Evolutionary conservation across 1,140 invertebrate species (phyloP).

Genomic region (Lithobius niger): DNA sequence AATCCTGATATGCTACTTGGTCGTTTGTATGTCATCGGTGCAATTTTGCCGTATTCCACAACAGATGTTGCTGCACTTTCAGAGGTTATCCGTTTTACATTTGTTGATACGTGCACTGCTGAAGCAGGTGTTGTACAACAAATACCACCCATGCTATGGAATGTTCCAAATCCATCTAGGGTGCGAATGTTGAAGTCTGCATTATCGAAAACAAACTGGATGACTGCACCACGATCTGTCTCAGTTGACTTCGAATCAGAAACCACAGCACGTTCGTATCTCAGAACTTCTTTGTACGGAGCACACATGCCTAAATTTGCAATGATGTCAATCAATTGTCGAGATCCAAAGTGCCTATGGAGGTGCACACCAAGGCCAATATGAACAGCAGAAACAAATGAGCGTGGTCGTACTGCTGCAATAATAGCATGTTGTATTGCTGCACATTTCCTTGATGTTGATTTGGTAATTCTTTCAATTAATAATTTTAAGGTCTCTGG

Average conservation of each 20-base stretch:
- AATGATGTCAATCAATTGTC: constrained; percentile 5
- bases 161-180: constrained; percentile 19
- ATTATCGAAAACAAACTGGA: constrained; percentile 22
- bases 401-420: constrained; percentile 12
- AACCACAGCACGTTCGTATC: background rate
- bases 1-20: background rate
- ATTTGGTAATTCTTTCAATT: constrained; percentile 13
- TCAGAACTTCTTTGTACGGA: constrained; percentile 4
- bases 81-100: background rate
- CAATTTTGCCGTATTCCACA: background rate
- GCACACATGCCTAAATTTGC: constrained; percentile 8
- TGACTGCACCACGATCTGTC: background rate
- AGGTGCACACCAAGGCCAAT: background rate
- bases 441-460: constrained; percentile 14
- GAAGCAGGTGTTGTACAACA: constrained; percentile 11
- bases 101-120: background rate
- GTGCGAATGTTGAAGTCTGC: constrained; percentile 22
- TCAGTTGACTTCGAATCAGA: background rate
- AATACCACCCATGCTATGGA: constrained; percentile 22
- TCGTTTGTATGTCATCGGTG: background rate
- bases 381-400: constrained; percentile 6
- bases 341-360: constrained; percentile 7
- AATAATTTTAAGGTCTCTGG: constrained; percentile 13
- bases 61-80: background rate
- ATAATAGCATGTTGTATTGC: constrained; percentile 14